A percentile compares a stretch with the other conserved stretches of the same genome.
Evolutionary conservation across 2,888 invertebrate species (phyloP).

Genomic region (Orthonevra nobilis): DNA sequence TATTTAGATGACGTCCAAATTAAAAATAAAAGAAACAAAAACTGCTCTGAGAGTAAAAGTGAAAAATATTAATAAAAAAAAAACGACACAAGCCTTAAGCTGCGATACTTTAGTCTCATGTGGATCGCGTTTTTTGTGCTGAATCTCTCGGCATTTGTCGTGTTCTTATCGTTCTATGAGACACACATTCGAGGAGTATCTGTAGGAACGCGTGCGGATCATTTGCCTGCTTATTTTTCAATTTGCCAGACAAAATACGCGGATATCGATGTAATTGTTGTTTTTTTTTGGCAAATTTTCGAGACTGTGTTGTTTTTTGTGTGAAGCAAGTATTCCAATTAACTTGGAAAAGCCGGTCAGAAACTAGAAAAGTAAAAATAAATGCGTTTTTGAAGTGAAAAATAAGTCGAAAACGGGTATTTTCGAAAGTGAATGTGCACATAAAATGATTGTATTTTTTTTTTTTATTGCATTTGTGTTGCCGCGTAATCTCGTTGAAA

Average conservation of each 20-base stretch:
- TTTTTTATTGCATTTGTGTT: not conserved
- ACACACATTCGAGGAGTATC: slow-evolving; percentile 25
- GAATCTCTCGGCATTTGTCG: slow-evolving; percentile 54
- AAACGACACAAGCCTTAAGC: slow-evolving; percentile 35
- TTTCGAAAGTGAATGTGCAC: slow-evolving; percentile 21
- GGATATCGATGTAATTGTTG: slow-evolving; percentile 29
- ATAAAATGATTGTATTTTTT: not conserved
- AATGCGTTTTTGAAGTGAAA: slow-evolving; percentile 4
- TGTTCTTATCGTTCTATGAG: slow-evolving; percentile 52
- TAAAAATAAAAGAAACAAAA: slow-evolving; percentile 39
- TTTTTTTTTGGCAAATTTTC: slow-evolving; percentile 55
- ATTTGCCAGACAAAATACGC: slow-evolving; percentile 46
- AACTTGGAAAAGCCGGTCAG: slow-evolving; percentile 14
- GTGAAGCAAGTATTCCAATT: slow-evolving; percentile 8
- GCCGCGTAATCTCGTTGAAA: not conserved
- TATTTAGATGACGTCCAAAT: slow-evolving; percentile 70
- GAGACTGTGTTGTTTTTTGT: slow-evolving; percentile 19
- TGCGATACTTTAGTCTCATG: slow-evolving; percentile 35
- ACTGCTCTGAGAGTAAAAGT: too few relatives aligned
- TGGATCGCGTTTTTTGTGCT: slow-evolving; percentile 34
- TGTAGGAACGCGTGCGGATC: slow-evolving; percentile 47
- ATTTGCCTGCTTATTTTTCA: slow-evolving; percentile 29
- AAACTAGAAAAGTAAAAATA: slow-evolving; percentile 21
- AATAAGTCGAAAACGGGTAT: slow-evolving; percentile 53
- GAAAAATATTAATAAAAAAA: slow-evolving; percentile 38